A percentile compares a stretch with the other conserved stretches of the same genome.
Conservation (phyloP, 1,140 invertebrate genomes). For the Hyphantria cunea region DNA sequence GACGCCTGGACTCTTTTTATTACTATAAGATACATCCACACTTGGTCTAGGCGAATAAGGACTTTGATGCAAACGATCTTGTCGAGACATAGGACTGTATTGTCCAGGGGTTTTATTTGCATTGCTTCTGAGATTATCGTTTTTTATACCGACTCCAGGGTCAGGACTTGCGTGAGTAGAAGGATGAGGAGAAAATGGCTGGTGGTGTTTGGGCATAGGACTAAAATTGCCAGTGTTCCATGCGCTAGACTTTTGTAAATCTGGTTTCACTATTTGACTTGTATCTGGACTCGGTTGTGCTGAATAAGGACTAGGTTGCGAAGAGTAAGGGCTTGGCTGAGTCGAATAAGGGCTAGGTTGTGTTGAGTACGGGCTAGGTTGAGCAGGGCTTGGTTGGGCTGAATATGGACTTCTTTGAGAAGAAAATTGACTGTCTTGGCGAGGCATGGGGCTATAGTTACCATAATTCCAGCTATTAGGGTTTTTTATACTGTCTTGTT, state of each 20-base stretch:
- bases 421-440: slow-evolving; percentile 70
- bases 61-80: slow-evolving; percentile 63
- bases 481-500: slow-evolving; percentile 68
- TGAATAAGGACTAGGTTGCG: slow-evolving; percentile 76
- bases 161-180: slow-evolving; percentile 67
- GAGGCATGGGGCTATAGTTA: slow-evolving; percentile 74
- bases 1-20: slow-evolving; percentile 65
- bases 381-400: slow-evolving; percentile 77
- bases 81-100: slow-evolving; percentile 69
- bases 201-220: slow-evolving; percentile 74
- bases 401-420: slow-evolving; percentile 76
- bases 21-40: slow-evolving; percentile 56
- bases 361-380: slow-evolving; percentile 73
- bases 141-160: slow-evolving; percentile 59
- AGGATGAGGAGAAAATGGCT: slow-evolving; percentile 70
- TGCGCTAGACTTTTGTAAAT: slow-evolving; percentile 60
- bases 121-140: slow-evolving; percentile 51
- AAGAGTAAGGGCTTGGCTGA: slow-evolving; percentile 76
- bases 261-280: slow-evolving; percentile 70
- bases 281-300: slow-evolving; percentile 78
- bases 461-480: slow-evolving; percentile 73
- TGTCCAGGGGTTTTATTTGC: slow-evolving; percentile 66
- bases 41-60: slow-evolving; percentile 70
- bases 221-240: slow-evolving; percentile 75
- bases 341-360: slow-evolving; percentile 78